Evolutionary conservation across 1,140 invertebrate genomes (phyloP).

Genomic region (Zaprionus capensis): DNA sequence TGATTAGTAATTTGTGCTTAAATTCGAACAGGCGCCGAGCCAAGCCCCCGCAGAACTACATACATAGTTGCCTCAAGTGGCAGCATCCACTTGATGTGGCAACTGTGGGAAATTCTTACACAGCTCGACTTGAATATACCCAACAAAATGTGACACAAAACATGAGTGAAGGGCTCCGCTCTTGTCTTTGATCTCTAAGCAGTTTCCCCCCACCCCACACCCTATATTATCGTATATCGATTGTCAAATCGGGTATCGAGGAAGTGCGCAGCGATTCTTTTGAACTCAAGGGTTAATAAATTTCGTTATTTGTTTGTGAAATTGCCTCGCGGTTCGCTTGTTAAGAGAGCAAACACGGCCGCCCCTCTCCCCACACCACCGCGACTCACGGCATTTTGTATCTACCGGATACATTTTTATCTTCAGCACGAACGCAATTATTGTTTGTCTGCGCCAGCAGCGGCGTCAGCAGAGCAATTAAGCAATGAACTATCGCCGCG

Average conservation of each 20-base stretch:
- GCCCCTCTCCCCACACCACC: background rate
- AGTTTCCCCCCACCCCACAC: constrained; percentile 21
- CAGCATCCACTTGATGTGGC: constrained; percentile 9
- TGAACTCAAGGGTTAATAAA: constrained; percentile 78
- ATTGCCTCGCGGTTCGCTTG: constrained; percentile 33
- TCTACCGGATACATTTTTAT: constrained; percentile 82
- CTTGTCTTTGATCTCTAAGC: constrained; percentile 64
- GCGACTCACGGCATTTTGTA: constrained; percentile 43
- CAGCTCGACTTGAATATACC: background rate
- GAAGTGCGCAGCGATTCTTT: constrained; percentile 74
- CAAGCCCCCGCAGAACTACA: constrained; percentile 29
- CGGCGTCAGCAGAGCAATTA: constrained; percentile 66
- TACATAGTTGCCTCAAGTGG: background rate
- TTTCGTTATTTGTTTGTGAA: constrained; percentile 75
- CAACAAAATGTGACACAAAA: background rate
- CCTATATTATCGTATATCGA: constrained; percentile 60
- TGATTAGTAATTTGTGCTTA: constrained; percentile 40
- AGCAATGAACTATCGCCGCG: constrained; percentile 77
- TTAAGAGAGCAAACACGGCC: constrained; percentile 51
- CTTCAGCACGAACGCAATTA: constrained; percentile 73
- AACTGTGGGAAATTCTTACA: background rate
- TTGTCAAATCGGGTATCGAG: constrained; percentile 73
- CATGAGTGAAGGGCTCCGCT: background rate
- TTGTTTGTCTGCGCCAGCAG: constrained; percentile 59
- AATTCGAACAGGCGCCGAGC: constrained; percentile 26